Conservation (phyloP, 2,113 vertebrate species). For the Sminthopsis crassicaudata region DNA sequence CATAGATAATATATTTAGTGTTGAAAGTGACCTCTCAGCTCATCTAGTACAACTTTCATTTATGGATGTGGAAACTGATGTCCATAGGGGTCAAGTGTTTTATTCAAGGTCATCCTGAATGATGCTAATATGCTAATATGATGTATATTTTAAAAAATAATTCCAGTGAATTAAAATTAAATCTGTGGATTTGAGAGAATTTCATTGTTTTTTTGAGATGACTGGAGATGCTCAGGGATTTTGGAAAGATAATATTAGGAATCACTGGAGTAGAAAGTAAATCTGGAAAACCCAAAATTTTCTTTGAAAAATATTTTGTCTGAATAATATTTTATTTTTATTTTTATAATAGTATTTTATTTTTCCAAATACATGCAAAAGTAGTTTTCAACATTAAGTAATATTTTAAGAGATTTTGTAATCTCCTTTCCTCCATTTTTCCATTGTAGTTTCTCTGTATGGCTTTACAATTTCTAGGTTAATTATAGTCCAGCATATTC, state of each 20-base stretch:
- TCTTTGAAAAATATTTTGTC: background rate
- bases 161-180: background rate
- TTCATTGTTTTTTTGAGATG: background rate
- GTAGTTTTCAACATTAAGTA: background rate
- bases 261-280: background rate
- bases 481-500: background rate
- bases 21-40: background rate
- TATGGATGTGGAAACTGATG: background rate
- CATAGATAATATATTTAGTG: background rate
- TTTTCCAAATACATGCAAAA: too few species aligned
- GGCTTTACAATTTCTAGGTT: slow-evolving; percentile 10
- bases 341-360: too few species aligned
- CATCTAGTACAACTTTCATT: background rate
- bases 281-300: background rate
- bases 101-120: background rate
- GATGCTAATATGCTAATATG: background rate
- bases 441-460: background rate
- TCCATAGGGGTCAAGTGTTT: background rate
- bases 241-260: background rate
- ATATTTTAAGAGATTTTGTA: background rate
- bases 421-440: background rate
- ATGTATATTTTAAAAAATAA: background rate
- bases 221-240: background rate
- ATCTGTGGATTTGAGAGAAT: background rate
- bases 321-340: background rate